Evolutionary conservation across 2,797 vertebrate species (phyloP).

Genomic region (Eremophila alpestris): DNA sequence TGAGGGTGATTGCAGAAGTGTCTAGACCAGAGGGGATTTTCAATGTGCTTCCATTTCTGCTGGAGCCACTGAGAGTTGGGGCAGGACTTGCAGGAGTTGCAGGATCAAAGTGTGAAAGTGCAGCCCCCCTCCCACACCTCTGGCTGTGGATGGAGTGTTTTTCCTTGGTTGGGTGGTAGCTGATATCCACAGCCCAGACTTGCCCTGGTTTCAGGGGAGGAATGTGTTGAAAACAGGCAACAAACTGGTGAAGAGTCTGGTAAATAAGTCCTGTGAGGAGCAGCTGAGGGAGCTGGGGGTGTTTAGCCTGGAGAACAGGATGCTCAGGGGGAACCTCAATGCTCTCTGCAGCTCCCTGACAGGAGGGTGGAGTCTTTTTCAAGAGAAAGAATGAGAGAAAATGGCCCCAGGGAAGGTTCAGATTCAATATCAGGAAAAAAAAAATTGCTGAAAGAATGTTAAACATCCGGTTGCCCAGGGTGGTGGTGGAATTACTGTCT

Average conservation of each 20-base stretch:
- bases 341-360: no score
- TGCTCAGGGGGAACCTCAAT: neutral
- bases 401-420: neutral
- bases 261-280: neutral
- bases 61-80: neutral
- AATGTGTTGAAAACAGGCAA: neutral
- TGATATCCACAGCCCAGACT: neutral
- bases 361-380: neutral
- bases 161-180: neutral
- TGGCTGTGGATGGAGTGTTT: neutral
- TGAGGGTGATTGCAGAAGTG: neutral
- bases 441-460: neutral
- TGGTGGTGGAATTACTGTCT: neutral
- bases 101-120: neutral
- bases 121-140: neutral
- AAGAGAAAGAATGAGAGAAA: neutral
- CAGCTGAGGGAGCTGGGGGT: neutral
- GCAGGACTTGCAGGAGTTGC: neutral
- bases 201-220: neutral
- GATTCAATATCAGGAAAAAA: neutral
- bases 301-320: neutral
- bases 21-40: neutral
- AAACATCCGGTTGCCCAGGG: accelerated
- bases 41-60: neutral
- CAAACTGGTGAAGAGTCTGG: neutral